Evolutionary conservation across 2,888 invertebrate genomes (phyloP), one percentile per base, ranked within the genome.

Genomic region (Eupithecia insigniata): DNA sequence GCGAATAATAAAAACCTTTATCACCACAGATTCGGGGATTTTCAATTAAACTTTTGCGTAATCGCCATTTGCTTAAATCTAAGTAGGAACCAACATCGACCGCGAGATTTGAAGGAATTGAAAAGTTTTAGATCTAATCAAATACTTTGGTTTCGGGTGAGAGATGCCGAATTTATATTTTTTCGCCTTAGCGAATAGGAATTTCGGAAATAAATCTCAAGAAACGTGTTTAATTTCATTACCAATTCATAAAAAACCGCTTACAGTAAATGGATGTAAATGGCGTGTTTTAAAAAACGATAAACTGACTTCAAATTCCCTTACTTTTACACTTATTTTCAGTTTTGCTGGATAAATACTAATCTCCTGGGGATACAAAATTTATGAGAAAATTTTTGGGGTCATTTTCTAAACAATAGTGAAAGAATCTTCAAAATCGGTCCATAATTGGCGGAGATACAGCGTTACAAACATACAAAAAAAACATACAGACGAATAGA

Each of bases 21-120:
- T 83, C 83, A 85, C 83, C 85, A 83, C 85, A 84, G 84, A 87
- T 85, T 84, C 83, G 79, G 80, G 83, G 83, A 83, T 86, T 88
- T 88, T 86, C 87, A 87, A 87, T 88, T 86, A 87, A 88, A 88
- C 87, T 88, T 88, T 86, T 82, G 75, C 81, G 83, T 85, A 87
- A 88, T 88, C 85, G 83, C 82, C 83, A 84, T 86, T 87, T 85
- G 85, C 83, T 84, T 85, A 85, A 85, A 66, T 66, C 51, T 66
- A 51, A 51, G 58, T 67, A 60, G 30, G 30, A 30, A 60, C 60
- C 61, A 55, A 85, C 79, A 82, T 80, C 81, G 81, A 82, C 76
- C 82, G 81, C 75, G 73, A 78, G 83, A 87, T 83, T 84, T 85
- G 67, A 75, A 80, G 76, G 81, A 81, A 85, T 82, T 82, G 77